Evolutionary conservation across 2,797 vertebrate species (phyloP).

Genomic region (Limosa lapponica): DNA sequence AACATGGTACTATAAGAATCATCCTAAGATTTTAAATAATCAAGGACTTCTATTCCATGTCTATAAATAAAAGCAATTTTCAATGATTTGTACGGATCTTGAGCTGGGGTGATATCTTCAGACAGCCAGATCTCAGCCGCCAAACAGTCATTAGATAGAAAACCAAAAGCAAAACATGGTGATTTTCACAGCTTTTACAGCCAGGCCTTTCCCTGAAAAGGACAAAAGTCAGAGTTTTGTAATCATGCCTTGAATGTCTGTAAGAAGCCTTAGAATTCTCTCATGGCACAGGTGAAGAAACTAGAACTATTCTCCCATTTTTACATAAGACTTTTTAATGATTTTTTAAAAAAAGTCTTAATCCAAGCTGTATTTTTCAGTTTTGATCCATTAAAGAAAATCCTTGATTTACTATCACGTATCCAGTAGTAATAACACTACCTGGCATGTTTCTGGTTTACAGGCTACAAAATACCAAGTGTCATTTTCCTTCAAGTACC

Average conservation of each 20-base stretch:
- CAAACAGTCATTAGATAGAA: neutral
- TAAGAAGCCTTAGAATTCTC: neutral
- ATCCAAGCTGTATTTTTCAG: neutral
- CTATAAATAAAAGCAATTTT: neutral
- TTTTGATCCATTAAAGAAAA: neutral
- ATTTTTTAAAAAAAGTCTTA: neutral
- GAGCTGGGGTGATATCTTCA: neutral
- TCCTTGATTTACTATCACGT: neutral
- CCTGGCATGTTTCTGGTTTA: neutral
- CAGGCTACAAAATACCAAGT: neutral
- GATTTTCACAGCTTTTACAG: neutral
- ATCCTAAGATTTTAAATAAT: neutral
- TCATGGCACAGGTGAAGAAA: neutral
- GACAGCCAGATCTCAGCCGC: neutral
- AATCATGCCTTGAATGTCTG: neutral
- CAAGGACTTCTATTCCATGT: neutral
- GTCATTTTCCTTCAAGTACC: neutral
- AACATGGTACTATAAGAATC: neutral
- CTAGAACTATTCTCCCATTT: neutral
- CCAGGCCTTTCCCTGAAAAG: neutral
- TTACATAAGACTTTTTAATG: neutral
- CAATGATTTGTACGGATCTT: neutral
- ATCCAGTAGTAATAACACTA: neutral
- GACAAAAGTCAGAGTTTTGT: neutral
- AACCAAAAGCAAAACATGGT: neutral